Percentiles rank a stretch among this genome's conserved stretches.
Evolutionary conservation across 2,888 invertebrate species (phyloP).

Genomic region (Diaprepes abbreviatus): DNA sequence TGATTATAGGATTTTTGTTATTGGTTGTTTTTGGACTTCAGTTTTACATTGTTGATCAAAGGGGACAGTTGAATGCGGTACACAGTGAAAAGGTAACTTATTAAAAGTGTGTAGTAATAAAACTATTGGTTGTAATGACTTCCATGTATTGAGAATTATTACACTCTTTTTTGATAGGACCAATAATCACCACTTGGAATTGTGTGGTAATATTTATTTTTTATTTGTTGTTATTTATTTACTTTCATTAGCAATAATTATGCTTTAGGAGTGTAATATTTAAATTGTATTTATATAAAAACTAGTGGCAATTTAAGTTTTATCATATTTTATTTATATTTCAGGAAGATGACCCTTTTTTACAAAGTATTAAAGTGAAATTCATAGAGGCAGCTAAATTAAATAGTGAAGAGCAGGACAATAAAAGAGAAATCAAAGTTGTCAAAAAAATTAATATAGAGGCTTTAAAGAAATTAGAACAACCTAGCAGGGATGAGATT

Average conservation of each 20-base stretch:
- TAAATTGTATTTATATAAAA: too few species aligned
- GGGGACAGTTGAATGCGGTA: slow-evolving; percentile 51
- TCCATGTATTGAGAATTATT: too few species aligned
- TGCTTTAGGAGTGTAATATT: too few species aligned
- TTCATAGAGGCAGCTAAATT: slow-evolving; percentile 56
- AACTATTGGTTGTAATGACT: too few species aligned
- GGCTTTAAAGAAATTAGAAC: slow-evolving; percentile 62
- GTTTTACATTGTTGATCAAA: slow-evolving; percentile 50
- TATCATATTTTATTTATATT: slow-evolving; percentile 8
- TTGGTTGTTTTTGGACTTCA: slow-evolving; percentile 68
- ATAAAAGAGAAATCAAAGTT: slow-evolving; percentile 31
- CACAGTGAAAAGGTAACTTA: slow-evolving; percentile 51
- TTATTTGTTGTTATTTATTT: too few species aligned
- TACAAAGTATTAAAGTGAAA: slow-evolving; percentile 58
- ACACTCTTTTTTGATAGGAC: too few species aligned
- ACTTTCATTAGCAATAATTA: too few species aligned
- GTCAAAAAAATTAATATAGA: slow-evolving; percentile 51
- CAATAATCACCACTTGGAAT: too few species aligned
- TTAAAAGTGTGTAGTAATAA: too few species aligned
- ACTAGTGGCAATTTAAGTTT: too few species aligned
- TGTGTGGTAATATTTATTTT: too few species aligned
- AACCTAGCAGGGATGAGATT: slow-evolving; percentile 64
- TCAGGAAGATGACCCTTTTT: slow-evolving; percentile 53
- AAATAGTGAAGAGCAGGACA: slow-evolving; percentile 41
- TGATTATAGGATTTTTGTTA: slow-evolving; percentile 63